Evolutionary conservation across 2,888 invertebrate species (phyloP).

Genomic region (Sarcophaga rosellei): DNA sequence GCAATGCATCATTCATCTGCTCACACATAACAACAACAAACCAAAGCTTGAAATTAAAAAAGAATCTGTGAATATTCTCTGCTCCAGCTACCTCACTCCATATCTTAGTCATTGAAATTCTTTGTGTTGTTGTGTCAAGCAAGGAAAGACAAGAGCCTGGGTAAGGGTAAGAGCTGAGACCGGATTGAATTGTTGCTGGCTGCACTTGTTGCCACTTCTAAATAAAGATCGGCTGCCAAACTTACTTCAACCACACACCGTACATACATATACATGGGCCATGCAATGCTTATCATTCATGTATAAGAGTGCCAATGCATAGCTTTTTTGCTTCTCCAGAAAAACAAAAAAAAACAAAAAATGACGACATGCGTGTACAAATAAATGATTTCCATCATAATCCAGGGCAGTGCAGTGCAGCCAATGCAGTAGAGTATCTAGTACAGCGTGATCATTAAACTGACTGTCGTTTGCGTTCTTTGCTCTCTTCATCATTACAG

Average conservation of each 20-base stretch:
- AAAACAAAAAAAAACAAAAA: constrained; percentile 4
- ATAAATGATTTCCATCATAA: constrained; percentile 70
- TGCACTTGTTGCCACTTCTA: constrained; percentile 58
- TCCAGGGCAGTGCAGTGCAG: constrained; percentile 37
- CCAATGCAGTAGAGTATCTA: no score
- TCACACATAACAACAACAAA: not conserved
- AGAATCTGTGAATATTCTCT: not conserved
- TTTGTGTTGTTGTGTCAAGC: no score
- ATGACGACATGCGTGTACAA: constrained; percentile 68
- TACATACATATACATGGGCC: not conserved
- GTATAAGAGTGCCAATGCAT: no score
- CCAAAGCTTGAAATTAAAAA: constrained; percentile 37
- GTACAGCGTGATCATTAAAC: constrained; percentile 58
- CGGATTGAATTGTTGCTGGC: not conserved
- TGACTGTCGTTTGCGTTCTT: constrained; percentile 45
- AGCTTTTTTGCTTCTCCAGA: no score
- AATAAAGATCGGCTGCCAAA: constrained; percentile 1
- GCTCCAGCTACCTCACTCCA: not conserved
- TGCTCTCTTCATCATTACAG: constrained; percentile 2
- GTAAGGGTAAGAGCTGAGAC: no score
- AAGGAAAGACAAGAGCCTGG: no score
- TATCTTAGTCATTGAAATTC: not conserved
- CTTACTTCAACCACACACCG: no score
- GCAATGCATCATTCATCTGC: constrained; percentile 52
- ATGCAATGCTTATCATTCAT: not conserved